These are phyloP conservation scores for Gouania willdenowi DNA, from an alignment of 2,797 vertebrate species.

Conservation along the genomic window DNA sequence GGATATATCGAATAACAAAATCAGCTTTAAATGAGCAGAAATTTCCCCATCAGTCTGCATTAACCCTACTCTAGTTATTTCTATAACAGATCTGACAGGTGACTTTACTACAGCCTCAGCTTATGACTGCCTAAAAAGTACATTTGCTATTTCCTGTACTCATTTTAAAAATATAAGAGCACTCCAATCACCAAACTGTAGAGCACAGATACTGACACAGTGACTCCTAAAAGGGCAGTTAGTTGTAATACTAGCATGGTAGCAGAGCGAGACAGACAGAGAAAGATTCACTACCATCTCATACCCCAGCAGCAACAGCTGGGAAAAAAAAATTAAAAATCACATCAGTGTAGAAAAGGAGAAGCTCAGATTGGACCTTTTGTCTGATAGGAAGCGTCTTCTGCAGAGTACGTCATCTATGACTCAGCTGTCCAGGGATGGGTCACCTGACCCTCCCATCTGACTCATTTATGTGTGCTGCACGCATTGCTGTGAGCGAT, in stretches of 20 bases:
- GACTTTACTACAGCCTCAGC: constrained; percentile 22
- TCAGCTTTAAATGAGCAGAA: too few species aligned
- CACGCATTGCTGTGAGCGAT: constrained; percentile 30
- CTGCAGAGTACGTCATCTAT: constrained; percentile 33
- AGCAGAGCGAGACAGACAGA: constrained; percentile 2
- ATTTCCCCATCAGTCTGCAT: constrained; percentile 36
- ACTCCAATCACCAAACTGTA: constrained; percentile 12
- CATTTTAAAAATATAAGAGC: constrained; percentile 17
- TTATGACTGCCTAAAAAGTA: constrained; percentile 12
- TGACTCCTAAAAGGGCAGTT: constrained; percentile 4
- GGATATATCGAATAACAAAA: too few species aligned
- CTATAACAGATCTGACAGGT: constrained; percentile 17
- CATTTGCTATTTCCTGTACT: constrained; percentile 25
- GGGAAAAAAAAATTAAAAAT: constrained; percentile 21
- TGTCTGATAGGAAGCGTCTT: constrained; percentile 31
- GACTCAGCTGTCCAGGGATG: constrained; percentile 46
- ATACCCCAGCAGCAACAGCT: constrained; percentile 26
- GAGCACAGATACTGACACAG: constrained; percentile 22
- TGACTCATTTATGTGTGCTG: constrained; percentile 55
- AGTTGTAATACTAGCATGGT: not conserved
- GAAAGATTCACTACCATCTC: constrained; percentile 34
- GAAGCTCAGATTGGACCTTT: constrained; percentile 28
- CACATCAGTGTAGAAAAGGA: constrained; percentile 23
- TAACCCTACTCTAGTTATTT: constrained; percentile 14
- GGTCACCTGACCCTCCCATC: constrained; percentile 44